Evolutionary conservation across 2,888 invertebrate genomes (phyloP), one percentile per base, ranked within the genome.

Genomic region (Therioaphis trifolii): DNA sequence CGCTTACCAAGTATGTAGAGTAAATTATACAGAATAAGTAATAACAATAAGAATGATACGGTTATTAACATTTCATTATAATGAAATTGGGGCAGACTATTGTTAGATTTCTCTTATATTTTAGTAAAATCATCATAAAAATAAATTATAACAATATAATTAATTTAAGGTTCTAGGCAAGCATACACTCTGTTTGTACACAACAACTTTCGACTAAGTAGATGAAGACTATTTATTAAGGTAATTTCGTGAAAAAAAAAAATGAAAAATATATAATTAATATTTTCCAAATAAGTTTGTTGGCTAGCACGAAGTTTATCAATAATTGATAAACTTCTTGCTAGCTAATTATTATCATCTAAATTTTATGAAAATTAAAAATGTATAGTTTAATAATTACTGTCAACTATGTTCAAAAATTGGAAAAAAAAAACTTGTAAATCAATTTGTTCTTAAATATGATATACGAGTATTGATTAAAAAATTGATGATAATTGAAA

Each of bases 21-120:
- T 43, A 58, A 24, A 40, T 12, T 43, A 72, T n/a, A n/a, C 35
- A 52, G 24, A n/a, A 49, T 46, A 7, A 9, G 15, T 35, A 35
- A 24, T 75, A 27, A 58, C 2, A 24, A 43, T 74, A 74, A 74
- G 58, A 40, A 18, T 43, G 75, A 43, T 75, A 43, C 58, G 75
- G 24, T 61, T 40, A 43, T 75, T n/a, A 40, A 43, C 40, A 27
- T 27, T 75, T 58, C n/a, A 75, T 61, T 61, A 43, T 24, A 75
- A 75, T 24, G 58, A 18, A 75, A 75, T 43, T 55, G 24, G 18
- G 11, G 24, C 58, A 75, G 24, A 75, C 75, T 24, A 46, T 75
- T 75, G 43, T 61, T n/a, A 75, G 7, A 27, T 75, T 75, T 75
- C n/a, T 75, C 43, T 75, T 61, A 24, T 46, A 58, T 5, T 74